Conservation (phyloP, 2,888 invertebrate genomes). For the Apamea anceps region DNA sequence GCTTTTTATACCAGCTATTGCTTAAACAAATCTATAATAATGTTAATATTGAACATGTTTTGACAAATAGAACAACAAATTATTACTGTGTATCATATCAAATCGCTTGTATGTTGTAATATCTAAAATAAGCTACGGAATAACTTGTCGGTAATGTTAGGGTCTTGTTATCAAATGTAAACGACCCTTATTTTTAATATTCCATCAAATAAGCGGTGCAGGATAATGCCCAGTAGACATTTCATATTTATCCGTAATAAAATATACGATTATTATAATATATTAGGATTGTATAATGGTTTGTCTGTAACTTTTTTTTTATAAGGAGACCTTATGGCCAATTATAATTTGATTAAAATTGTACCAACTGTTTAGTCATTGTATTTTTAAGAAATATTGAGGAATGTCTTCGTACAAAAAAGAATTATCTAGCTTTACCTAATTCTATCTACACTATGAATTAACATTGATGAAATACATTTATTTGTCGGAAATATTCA, state of each 20-base stretch:
- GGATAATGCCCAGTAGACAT: constrained; percentile 48
- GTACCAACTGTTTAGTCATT: constrained; percentile 27
- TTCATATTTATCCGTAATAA: constrained; percentile 62
- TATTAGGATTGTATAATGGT: constrained; percentile 55
- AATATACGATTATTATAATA: constrained; percentile 53
- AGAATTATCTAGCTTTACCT: background rate
- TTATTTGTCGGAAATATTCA: background rate
- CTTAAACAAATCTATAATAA: background rate
- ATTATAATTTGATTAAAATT: constrained; percentile 43
- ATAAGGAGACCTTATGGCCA: constrained; percentile 38
- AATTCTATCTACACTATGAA: background rate
- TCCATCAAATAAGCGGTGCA: constrained; percentile 53
- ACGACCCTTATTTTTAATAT: constrained; percentile 55
- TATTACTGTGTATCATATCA: constrained; percentile 55
- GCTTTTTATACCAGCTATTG: constrained; percentile 1
- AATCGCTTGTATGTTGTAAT: constrained; percentile 64
- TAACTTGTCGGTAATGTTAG: constrained; percentile 38
- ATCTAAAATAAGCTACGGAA: constrained; percentile 53
- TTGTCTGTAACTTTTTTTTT: constrained; percentile 48
- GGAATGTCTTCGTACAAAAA: constrained; percentile 13
- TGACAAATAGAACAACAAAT: constrained; percentile 51
- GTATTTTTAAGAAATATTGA: constrained; percentile 20
- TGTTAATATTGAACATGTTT: constrained; percentile 8
- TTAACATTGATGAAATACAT: constrained; percentile 32
- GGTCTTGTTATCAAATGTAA: constrained; percentile 34